phyloP scores from a whole-genome alignment of 2,113 vertebrate genomes.

The Myocastor coypus region DNA sequence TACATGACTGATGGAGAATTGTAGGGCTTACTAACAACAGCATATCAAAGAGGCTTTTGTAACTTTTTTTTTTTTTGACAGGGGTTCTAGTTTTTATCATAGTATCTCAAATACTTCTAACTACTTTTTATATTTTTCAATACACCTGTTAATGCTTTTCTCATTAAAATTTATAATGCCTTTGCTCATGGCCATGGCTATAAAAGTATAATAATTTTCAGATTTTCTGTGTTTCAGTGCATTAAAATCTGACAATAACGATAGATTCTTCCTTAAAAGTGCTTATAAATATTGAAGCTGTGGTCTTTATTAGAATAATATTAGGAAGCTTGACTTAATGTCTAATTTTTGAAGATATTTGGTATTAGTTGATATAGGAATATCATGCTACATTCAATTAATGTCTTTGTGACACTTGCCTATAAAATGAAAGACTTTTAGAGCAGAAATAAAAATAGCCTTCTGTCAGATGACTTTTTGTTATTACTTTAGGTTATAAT shows the following conservation, averaged over 20 bases:
- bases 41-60: neutral
- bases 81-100: neutral
- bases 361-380: neutral
- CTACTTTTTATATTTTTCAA: neutral
- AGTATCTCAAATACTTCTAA: neutral
- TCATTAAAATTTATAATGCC: neutral
- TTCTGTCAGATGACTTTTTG: neutral
- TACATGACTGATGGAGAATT: neutral
- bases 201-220: neutral
- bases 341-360: constrained; percentile 33
- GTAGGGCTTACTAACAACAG: neutral
- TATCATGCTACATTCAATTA: neutral
- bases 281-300: neutral
- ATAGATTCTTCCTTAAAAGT: neutral
- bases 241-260: neutral
- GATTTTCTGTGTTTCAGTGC: constrained; percentile 10
- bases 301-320: neutral
- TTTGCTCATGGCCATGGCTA: neutral
- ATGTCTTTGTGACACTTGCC: neutral
- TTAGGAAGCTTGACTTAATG: neutral
- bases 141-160: neutral
- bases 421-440: neutral
- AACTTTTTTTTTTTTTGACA: neutral
- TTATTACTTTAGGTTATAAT: neutral
- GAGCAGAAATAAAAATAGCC: neutral